Evolutionary conservation across 2,888 invertebrate species (phyloP), one percentile per base, ranked within the genome.

Genomic region (Heliconius erato): DNA sequence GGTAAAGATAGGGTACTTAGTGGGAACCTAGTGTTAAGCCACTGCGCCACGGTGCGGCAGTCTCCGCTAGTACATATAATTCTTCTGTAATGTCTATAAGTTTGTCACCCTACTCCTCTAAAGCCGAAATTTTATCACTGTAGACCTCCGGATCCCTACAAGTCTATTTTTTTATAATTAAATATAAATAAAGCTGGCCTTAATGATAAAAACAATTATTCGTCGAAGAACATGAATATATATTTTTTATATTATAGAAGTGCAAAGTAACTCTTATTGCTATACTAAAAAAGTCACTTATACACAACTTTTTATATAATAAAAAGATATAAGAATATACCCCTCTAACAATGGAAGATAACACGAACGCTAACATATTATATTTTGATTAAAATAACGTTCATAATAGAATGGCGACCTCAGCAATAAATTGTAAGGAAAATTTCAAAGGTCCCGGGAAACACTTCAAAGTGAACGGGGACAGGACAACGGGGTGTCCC

Each of bases 391-490:
- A 71, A 72, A 79, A 19, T 72, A 40, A 67, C 44, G 67, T 68
- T 28, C 1, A 78, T 49, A 78, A 78, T 68, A 49, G 78, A 68
- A 78, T 68, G 44, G 68, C 81, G 69, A 77, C 76, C 74, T 74
- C 80, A 68, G 69, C 77, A 77, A 81, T 81, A 81, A 77, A 81
- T 81, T 81, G 69, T 65, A 74, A 74, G 44, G 67, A 68, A 71
- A 72, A 77, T 77, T 81, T 71, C 81, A 81, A 81, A 81, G 76
- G 81, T 81, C 81, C 81, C 81, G 69, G 69, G 26, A 81, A 81
- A 81, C 76, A 81, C 81, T 82, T 67, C 54, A 82, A 79, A 79
- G 54, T 82, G 67, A 78, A 59, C 44, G 77, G 71, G 72, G 69
- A 74, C 79, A 71, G 79, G 78, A 79, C 82, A 69, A 77, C 81